A percentile compares a stretch with the other conserved stretches of the same genome.
Conservation (phyloP, 2,797 vertebrate species). For the Microchirus variegatus region DNA sequence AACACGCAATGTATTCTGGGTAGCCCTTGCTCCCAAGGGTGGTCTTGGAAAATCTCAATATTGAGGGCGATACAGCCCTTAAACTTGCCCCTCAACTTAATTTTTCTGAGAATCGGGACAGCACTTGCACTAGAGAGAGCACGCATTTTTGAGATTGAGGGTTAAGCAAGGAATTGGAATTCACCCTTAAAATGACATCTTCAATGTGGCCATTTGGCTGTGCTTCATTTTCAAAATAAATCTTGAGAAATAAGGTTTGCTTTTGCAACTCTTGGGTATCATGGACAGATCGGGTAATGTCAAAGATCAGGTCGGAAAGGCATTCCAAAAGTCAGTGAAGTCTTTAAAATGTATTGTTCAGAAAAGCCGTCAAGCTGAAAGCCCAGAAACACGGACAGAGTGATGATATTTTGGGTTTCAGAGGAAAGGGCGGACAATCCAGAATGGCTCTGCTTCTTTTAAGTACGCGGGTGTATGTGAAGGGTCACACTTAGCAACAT, state of each 20-base stretch:
- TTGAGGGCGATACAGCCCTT: no score
- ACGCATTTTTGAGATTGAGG: no score
- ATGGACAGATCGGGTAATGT: neutral
- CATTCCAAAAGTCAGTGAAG: constrained; percentile 10
- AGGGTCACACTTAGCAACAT: constrained; percentile 13
- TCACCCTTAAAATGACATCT: neutral
- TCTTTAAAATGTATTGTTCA: constrained; percentile 23
- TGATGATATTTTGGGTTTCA: constrained; percentile 44
- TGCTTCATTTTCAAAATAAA: neutral
- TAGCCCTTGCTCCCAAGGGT: no score
- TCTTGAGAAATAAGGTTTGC: no score
- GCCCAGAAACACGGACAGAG: constrained; percentile 9
- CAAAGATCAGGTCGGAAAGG: constrained; percentile 1
- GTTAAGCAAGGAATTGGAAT: no score
- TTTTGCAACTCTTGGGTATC: neutral
- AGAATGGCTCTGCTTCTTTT: constrained; percentile 39
- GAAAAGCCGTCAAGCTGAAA: constrained; percentile 13
- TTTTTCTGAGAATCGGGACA: no score
- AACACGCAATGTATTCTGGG: no score
- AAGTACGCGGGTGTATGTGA: constrained; percentile 3
- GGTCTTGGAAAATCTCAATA: no score
- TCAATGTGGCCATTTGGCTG: neutral
- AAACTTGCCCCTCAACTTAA: no score
- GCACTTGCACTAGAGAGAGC: no score
- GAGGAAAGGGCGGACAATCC: constrained; percentile 12